Percentiles rank a stretch among this genome's conserved stretches.
Conservation (phyloP, 1,140 invertebrate species). For the Zophobas morio region DNA sequence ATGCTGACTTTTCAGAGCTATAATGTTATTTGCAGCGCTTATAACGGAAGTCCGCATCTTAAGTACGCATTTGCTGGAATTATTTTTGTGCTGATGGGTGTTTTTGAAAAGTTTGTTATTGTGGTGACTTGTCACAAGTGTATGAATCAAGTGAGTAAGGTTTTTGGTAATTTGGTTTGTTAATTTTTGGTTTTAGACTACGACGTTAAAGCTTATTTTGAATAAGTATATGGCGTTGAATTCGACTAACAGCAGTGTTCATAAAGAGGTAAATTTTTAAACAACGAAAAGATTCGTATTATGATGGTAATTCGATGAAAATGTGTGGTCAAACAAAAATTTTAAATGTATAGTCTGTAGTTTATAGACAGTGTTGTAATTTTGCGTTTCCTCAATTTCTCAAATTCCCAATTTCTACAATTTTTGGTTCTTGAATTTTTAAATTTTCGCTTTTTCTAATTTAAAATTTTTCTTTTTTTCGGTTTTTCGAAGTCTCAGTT, state of each 20-base stretch:
- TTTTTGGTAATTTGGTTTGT: background rate
- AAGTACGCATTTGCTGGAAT: background rate
- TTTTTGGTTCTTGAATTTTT: too few relatives aligned
- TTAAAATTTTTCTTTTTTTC: too few relatives aligned
- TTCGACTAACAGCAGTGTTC: background rate
- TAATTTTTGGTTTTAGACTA: constrained; percentile 1
- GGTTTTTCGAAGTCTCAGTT: too few relatives aligned
- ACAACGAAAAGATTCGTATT: background rate
- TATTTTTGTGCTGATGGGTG: background rate
- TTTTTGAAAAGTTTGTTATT: constrained; percentile 14
- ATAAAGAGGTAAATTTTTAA: constrained; percentile 6
- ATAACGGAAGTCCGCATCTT: constrained; percentile 1
- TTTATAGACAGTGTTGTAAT: too few relatives aligned
- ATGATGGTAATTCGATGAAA: too few relatives aligned
- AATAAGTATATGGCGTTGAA: background rate
- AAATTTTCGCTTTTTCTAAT: too few relatives aligned
- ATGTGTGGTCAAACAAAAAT: too few relatives aligned
- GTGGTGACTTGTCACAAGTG: constrained; percentile 4
- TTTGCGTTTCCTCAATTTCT: too few relatives aligned
- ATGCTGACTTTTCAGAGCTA: constrained; percentile 5
- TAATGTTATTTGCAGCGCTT: constrained; percentile 1
- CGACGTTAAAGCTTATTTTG: background rate
- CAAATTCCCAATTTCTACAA: too few relatives aligned
- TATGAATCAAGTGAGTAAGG: constrained; percentile 6
- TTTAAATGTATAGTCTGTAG: too few relatives aligned